Evolutionary conservation across 2,113 vertebrate species (phyloP).

Genomic region (Rousettus leschenaultii): DNA sequence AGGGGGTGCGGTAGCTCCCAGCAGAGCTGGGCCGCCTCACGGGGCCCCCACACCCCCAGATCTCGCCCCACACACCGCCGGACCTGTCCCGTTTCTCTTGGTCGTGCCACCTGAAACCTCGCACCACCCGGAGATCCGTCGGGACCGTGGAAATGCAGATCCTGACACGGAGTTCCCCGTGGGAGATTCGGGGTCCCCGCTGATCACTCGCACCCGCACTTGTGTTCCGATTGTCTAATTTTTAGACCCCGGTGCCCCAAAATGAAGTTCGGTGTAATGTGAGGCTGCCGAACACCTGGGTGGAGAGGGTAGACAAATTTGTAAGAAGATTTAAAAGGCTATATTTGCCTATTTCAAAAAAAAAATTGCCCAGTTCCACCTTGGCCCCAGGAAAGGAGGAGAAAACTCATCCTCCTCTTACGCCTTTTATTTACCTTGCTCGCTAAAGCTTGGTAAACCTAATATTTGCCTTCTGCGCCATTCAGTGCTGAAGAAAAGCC

Average conservation of each 20-base stretch:
- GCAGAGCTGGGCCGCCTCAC: neutral
- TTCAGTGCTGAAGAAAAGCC: neutral
- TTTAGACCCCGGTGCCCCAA: neutral
- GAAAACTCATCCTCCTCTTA: neutral
- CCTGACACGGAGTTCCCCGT: neutral
- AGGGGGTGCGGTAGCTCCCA: neutral
- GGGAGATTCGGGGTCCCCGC: neutral
- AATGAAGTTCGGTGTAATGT: no score
- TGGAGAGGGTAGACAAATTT: neutral
- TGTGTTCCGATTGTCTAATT: neutral
- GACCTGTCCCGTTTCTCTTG: neutral
- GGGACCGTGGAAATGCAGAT: neutral
- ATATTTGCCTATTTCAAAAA: neutral
- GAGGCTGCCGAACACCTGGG: neutral
- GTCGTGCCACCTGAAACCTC: neutral
- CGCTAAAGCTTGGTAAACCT: neutral
- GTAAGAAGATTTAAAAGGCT: neutral
- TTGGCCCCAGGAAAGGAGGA: neutral
- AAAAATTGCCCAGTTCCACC: neutral
- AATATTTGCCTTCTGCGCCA: neutral
- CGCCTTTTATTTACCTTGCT: neutral
- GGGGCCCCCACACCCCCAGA: neutral
- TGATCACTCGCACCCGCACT: accelerated
- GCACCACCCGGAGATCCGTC: neutral
- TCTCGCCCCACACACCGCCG: no score